A percentile compares a stretch with the other conserved stretches of the same genome.
phyloP scores from a whole-genome alignment of 2,888 invertebrate genomes.

The Macaria notata region DNA sequence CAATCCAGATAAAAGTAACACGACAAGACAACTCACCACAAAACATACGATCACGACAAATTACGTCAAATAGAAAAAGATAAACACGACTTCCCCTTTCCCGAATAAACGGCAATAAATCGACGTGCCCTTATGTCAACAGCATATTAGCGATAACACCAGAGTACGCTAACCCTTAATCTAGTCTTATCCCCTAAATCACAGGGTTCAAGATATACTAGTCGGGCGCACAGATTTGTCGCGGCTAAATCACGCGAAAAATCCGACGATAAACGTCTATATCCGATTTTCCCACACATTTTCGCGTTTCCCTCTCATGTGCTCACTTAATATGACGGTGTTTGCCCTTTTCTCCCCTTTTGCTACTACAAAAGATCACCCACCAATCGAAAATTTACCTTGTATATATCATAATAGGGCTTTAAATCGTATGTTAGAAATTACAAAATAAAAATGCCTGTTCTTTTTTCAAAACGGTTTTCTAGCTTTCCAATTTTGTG shows the following conservation, averaged over 20 bases:
- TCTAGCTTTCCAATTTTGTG: slow-evolving; percentile 2
- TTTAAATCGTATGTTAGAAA: slow-evolving; percentile 17
- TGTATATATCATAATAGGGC: background rate
- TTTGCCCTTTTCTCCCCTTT: slow-evolving; percentile 77
- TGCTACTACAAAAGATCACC: slow-evolving; percentile 29
- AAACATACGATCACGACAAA: slow-evolving; percentile 54
- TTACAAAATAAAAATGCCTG: slow-evolving; percentile 57
- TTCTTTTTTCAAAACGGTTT: slow-evolving; percentile 54
- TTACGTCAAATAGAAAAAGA: slow-evolving; percentile 69
- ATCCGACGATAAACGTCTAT: slow-evolving; percentile 81
- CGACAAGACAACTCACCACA: slow-evolving; percentile 44
- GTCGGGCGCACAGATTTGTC: slow-evolving; percentile 75
- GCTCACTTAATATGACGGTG: slow-evolving; percentile 81
- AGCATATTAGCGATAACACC: slow-evolving; percentile 65
- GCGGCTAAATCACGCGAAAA: slow-evolving; percentile 79
- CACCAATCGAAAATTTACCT: slow-evolving; percentile 36
- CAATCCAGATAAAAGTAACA: slow-evolving; percentile 32
- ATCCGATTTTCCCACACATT: slow-evolving; percentile 82
- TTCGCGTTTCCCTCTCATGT: slow-evolving; percentile 80
- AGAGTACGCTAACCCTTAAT: slow-evolving; percentile 21
- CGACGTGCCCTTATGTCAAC: slow-evolving; percentile 75
- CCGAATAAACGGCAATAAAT: slow-evolving; percentile 74
- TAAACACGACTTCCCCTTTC: slow-evolving; percentile 71
- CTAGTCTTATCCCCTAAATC: slow-evolving; percentile 4
- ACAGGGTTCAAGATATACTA: slow-evolving; percentile 46